Evolutionary conservation across 2,888 invertebrate genomes (phyloP).

Genomic region (Pachymerium ferrugineum): DNA sequence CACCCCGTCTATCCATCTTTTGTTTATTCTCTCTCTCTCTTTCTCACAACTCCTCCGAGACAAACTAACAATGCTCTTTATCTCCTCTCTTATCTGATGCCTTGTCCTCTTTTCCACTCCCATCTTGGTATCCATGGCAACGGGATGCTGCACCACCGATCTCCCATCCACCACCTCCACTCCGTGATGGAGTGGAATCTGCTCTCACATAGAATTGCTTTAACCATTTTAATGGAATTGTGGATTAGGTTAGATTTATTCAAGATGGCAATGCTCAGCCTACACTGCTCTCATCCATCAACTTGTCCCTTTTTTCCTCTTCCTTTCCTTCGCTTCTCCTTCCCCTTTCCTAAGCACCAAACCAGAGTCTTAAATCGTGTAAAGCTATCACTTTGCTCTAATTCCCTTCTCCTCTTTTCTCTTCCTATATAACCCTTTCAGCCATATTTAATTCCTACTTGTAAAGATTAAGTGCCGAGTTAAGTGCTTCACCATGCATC

Average conservation of each 20-base stretch:
- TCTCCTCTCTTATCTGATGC: conserved; percentile 12
- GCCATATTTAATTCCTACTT: conserved; percentile 11
- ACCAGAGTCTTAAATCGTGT: conserved; percentile 25
- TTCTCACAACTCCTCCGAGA: not conserved
- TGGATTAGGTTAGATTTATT: conserved; percentile 6
- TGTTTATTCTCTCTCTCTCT: conserved; percentile 11
- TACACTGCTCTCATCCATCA: not conserved
- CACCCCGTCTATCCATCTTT: not conserved
- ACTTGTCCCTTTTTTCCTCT: conserved; percentile 28
- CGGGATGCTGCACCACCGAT: not conserved
- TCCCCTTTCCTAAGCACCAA: conserved; percentile 2
- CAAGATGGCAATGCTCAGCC: conserved; percentile 25
- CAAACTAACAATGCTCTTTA: conserved; percentile 16
- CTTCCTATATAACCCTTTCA: not conserved
- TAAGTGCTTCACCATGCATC: conserved; percentile 1
- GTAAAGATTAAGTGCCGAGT: conserved; percentile 18
- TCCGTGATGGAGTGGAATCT: conserved; percentile 14
- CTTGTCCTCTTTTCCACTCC: conserved; percentile 8
- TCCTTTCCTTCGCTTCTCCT: not conserved
- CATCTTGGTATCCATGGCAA: conserved; percentile 5
- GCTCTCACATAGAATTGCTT: conserved; percentile 14
- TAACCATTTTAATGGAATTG: conserved; percentile 19
- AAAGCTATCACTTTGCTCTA: conserved; percentile 10
- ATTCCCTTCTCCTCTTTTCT: not conserved
- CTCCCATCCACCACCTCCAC: not conserved